These are phyloP conservation scores for Enoplolaimus lenunculus DNA, from an alignment of 2,888 invertebrate species.

Conservation along the genomic window DNA sequence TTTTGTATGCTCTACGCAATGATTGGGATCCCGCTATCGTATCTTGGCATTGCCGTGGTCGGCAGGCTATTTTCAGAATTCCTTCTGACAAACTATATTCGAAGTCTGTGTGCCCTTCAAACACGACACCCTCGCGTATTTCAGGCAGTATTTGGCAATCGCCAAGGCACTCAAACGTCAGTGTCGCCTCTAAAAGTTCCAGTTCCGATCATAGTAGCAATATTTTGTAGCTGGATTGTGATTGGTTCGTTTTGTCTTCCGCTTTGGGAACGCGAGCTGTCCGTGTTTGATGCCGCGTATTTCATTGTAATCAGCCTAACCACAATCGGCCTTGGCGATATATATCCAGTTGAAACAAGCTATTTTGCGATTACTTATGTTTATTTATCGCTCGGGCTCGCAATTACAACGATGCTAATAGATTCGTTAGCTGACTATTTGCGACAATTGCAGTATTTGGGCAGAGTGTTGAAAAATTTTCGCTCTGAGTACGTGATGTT, in stretches of 20 bases:
- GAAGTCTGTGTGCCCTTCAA: neutral
- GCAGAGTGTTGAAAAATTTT: neutral
- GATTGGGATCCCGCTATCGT: neutral
- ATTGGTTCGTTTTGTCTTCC: neutral
- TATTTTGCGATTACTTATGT: neutral
- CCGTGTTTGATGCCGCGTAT: neutral
- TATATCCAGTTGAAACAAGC: neutral
- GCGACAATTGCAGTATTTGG: neutral
- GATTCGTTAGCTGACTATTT: neutral
- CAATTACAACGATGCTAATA: neutral
- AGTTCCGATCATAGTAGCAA: neutral
- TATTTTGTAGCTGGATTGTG: neutral
- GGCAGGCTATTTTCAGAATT: neutral
- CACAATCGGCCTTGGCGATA: neutral
- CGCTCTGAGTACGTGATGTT: neutral
- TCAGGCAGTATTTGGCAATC: neutral
- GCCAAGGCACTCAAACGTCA: neutral
- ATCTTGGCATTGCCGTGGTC: neutral
- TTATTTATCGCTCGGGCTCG: neutral
- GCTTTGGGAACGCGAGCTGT: neutral
- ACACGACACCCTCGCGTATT: neutral
- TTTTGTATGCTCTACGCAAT: neutral
- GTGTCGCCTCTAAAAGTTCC: neutral
- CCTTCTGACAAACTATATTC: neutral
- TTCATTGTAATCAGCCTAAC: neutral